Evolutionary conservation across 1,140 invertebrate genomes (phyloP).

Genomic region (Pachyrhynchus sulphureomaculatus): DNA sequence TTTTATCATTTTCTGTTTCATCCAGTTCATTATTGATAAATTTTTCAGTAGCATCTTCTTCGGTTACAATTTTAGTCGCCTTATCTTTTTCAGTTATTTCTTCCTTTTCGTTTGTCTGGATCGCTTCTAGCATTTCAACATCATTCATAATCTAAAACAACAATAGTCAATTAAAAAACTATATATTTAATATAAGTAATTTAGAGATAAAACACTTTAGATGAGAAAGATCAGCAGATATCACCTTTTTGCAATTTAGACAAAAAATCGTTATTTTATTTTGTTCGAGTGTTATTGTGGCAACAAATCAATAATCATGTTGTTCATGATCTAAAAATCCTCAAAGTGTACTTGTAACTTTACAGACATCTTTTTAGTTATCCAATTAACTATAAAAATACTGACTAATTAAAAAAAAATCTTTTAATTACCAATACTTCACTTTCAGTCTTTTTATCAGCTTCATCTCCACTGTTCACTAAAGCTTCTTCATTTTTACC

Average conservation of each 20-base stretch:
- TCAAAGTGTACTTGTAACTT: too few species aligned
- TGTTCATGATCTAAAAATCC: too few species aligned
- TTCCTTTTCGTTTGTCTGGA: constrained; percentile 2
- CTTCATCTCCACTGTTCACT: constrained; percentile 7
- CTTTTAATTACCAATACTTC: not conserved
- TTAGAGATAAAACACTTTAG: too few species aligned
- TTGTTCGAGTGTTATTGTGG: too few species aligned
- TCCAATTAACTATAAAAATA: too few species aligned
- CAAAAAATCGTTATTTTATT: too few species aligned
- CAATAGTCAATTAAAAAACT: not conserved
- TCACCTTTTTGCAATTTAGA: too few species aligned
- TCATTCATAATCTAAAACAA: constrained; percentile 20
- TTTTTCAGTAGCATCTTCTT: not conserved
- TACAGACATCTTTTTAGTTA: too few species aligned
- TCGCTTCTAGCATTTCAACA: constrained; percentile 19
- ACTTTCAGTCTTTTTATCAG: not conserved
- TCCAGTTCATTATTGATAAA: not conserved
- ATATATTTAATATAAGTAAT: too few species aligned
- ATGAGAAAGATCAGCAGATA: too few species aligned
- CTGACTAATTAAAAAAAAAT: too few species aligned
- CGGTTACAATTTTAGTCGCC: not conserved
- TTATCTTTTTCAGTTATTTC: not conserved
- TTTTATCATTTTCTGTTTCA: not conserved
- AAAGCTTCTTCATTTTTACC: not conserved
- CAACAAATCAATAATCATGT: too few species aligned